Conservation (phyloP, 1,140 invertebrate genomes). For the Drosophila persimilis region DNA sequence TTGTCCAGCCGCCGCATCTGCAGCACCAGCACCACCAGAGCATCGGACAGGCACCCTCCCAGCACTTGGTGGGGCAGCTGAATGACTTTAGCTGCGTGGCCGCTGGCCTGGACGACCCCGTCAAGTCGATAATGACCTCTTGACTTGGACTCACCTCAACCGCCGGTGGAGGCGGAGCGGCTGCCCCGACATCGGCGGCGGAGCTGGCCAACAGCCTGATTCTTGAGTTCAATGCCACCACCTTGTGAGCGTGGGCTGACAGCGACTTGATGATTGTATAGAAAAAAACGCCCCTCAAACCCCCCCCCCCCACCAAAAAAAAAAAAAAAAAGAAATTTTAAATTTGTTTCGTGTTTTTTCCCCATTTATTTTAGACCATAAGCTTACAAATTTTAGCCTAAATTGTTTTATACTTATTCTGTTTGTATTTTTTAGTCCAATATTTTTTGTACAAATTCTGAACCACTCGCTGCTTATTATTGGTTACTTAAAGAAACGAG, state of each 20-base stretch:
- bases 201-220: conserved; percentile 67
- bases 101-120: conserved; percentile 74
- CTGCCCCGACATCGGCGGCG: conserved; percentile 12
- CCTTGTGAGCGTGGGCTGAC: conserved; percentile 55
- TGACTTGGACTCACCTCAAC: conserved; percentile 63
- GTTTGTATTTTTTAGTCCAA: conserved; percentile 74
- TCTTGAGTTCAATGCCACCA: conserved; percentile 78
- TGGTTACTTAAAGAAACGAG: conserved; percentile 23
- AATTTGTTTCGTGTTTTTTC: conserved; percentile 45
- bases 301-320: conserved; percentile 13
- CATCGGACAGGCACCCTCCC: conserved; percentile 47
- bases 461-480: conserved; percentile 3
- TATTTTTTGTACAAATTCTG: conserved; percentile 68
- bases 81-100: conserved; percentile 79
- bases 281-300: conserved; percentile 11
- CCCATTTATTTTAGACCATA: conserved; percentile 56
- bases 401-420: conserved; percentile 65
- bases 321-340: not conserved
- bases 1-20: conserved; percentile 49
- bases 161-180: conserved; percentile 26
- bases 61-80: conserved; percentile 59
- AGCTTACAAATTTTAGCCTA: conserved; percentile 63
- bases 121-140: conserved; percentile 82
- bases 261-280: conserved; percentile 62
- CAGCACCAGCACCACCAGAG: conserved; percentile 63